Base-by-base conservation (phyloP, 2,888 invertebrate species). In the Volucella bombylans region DNA sequence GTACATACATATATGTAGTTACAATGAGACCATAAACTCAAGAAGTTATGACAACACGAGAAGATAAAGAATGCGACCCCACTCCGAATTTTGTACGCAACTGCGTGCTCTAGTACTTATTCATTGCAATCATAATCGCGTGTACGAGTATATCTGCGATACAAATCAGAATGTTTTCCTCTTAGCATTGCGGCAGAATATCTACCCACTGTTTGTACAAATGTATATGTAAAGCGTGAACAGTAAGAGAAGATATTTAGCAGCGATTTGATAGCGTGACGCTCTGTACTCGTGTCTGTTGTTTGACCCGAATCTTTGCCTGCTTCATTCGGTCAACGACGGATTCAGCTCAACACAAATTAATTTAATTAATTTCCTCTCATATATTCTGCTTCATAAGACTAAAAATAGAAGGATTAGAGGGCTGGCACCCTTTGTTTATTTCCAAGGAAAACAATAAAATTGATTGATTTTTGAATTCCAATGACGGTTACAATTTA, bases 371-470 rank as follows among this genome's bases (percentile, higher is more conserved):
- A 47, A 23, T 57, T 23, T 23, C 9, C 55, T 55, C 15, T 62
- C 50, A 57, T 14, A 18, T 49, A 31, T 38, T 38, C 11, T 31
- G 15, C 3, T 8, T 18, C 15, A 49, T 55, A 14, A 50, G n/a
- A 31, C 69, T 71, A 47, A 64, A 78, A 50, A 78, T 69, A 78
- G 64, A 55, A 11, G 62, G 47, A 64, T 76, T 67, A 68, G 76
- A 59, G 39, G 15, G 9, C 8, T n/a, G 50, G 1, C 4, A 14
- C 8, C n/a, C 57, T 62, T 52, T 45, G 50, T 43, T 50, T 52
- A 39, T 47, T 6, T 1, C 10, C 23, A 18, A 68, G n/a, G 45
- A 45, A 23, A 41, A 54, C 8, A 47, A 45, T 14, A 49, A 18
- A 10, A 52, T 12, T 31, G 59, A 59, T 59, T 59, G 50, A 10